These are phyloP conservation scores for Proteles cristata DNA, from an alignment of 2,113 vertebrate genomes.

Conservation along the genomic window DNA sequence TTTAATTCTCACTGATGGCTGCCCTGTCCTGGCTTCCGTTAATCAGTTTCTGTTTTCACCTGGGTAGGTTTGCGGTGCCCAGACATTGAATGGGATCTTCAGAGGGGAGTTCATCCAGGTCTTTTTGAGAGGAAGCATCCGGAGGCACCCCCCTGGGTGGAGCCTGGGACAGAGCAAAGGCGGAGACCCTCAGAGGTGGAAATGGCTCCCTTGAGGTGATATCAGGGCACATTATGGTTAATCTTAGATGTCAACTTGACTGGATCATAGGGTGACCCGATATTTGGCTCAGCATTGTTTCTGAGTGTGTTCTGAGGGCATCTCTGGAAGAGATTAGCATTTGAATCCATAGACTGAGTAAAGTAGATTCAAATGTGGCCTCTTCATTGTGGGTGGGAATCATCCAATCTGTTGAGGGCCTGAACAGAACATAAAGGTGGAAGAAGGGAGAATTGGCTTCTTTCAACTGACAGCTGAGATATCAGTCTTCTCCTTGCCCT, in stretches of 20 bases:
- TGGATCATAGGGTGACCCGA: not conserved
- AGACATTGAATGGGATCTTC: not conserved
- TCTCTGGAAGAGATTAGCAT: not conserved
- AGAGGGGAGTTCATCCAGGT: not conserved
- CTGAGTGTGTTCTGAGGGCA: not conserved
- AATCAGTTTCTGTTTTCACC: conserved; percentile 21
- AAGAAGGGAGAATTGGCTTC: not conserved
- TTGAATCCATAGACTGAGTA: not conserved
- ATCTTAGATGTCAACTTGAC: not conserved
- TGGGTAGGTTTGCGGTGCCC: not conserved
- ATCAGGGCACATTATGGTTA: not conserved
- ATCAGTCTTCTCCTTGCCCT: not conserved
- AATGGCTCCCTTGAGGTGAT: not conserved
- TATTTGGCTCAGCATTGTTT: conserved; percentile 4
- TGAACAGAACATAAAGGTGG: not conserved
- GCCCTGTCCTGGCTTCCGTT: not conserved
- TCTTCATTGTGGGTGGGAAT: not conserved
- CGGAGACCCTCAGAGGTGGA: not conserved
- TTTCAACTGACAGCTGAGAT: not conserved
- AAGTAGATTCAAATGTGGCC: not conserved
- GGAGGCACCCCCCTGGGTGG: not conserved
- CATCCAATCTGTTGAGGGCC: not conserved
- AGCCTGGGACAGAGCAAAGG: not conserved
- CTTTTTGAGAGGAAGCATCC: not conserved
- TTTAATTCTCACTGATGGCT: not conserved